These are phyloP conservation scores for Drosophila fulvimacula DNA, from an alignment of 2,888 invertebrate genomes.

Conservation along the genomic window DNA sequence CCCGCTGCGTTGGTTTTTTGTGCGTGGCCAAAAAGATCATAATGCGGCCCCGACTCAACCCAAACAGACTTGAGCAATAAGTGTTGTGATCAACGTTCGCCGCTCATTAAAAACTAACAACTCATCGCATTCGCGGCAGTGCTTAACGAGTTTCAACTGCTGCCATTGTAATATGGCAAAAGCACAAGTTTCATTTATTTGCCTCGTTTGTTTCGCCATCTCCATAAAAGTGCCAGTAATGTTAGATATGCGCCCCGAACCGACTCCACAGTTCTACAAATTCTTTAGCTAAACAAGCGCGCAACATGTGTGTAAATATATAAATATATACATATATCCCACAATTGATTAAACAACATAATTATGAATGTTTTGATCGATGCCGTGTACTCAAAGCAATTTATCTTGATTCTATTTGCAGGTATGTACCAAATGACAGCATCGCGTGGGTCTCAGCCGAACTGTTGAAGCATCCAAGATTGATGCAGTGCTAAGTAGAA, in stretches of 20 bases:
- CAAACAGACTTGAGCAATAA: constrained; percentile 34
- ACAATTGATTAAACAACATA: constrained; percentile 72
- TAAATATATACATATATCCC: constrained; percentile 9
- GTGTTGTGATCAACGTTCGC: constrained; percentile 55
- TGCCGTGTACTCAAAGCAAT: constrained; percentile 61
- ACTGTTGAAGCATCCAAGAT: constrained; percentile 42
- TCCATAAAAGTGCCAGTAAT: constrained; percentile 48
- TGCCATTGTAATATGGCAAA: constrained; percentile 40
- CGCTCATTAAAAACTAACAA: constrained; percentile 64
- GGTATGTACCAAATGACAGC: constrained; percentile 55
- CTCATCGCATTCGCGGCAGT: constrained; percentile 58
- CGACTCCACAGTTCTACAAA: constrained; percentile 3
- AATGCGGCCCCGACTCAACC: constrained; percentile 42
- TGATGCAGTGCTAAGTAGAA: constrained; percentile 66
- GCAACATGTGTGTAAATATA: constrained; percentile 22
- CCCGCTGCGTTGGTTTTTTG: constrained; percentile 29
- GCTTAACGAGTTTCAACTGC: constrained; percentile 67
- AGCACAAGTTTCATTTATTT: constrained; percentile 59
- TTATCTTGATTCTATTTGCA: constrained; percentile 61
- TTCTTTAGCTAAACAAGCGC: constrained; percentile 8
- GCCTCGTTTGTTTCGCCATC: constrained; percentile 22
- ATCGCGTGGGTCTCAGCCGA: background rate
- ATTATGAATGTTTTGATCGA: constrained; percentile 69
- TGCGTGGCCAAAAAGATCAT: constrained; percentile 67
- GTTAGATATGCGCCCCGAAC: constrained; percentile 32